A percentile compares a stretch with the other conserved stretches of the same genome.
Conservation (phyloP, 2,113 vertebrate genomes). For the human region GRCh38 chr3:58839501-58840000, state of each 20-base stretch:
- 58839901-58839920: background rate
- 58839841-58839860: background rate
- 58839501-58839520: background rate
- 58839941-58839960: background rate
- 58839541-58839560: background rate
- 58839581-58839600: constrained; percentile 5
- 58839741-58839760: background rate
- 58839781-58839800: constrained; percentile 11
- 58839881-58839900: background rate
- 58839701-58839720: background rate
- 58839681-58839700: background rate
- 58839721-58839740: background rate
- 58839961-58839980: background rate
- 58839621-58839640: background rate
- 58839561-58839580: background rate
- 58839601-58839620: background rate
- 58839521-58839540: background rate
- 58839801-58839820: background rate
- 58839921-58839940: background rate
- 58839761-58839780: constrained; percentile 26
- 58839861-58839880: background rate
- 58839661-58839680: background rate
- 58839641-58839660: background rate
- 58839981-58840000: constrained; percentile 28
- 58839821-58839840: background rate